Base-by-base conservation (phyloP, 53 echinoderm and acorn worm species). In the Holothuria scabra region DNA sequence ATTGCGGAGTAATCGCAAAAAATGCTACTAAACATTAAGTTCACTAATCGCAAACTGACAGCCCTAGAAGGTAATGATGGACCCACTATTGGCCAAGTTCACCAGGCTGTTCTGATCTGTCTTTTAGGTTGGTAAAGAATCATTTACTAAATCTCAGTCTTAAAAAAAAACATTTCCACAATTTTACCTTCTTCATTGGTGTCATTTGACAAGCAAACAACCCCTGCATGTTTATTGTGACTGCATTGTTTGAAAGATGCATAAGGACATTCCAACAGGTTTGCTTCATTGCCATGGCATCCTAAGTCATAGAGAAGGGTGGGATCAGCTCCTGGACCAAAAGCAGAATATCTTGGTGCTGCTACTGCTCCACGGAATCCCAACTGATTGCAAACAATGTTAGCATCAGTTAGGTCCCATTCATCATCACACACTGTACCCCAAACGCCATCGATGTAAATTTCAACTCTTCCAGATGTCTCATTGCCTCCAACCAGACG, bases 361-460 rank as follows among this genome's bases (percentile, higher is more conserved):
- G 52, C 38, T 2, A 56, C 4, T 49, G 76, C 76, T 30, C 57
- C 76, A 24, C 4, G 12, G 13, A 56, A 56, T 14, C 38, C 76
- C 10, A 76, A 30, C 25, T 76, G 76, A 16, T 28, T 56, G 44
- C 76, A 76, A 24, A 76, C 76, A 12, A 76, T 56, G 22, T 26
- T 2, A 25, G 76, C 76, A 29, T 76, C 76, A 13, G n/a, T 52
- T 0, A 76, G 52, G 48, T 76, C 76, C 76, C 76, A 76, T 11
- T 23, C 21, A 76, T 76, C 76, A 30, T 76, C 76, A 35, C 76
- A 76, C 12, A 76, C 56, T 3, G 76, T 76, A n/a, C 76, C 76
- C 76, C 76, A 76, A n/a, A 30, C 41, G 13, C 56, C 76, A 52
- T 56, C 25, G 3, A 23, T 19, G 55, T 56, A 28, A 24, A 76